phyloP scores from a whole-genome alignment of 2,113 vertebrate genomes.

The human region DNA sequence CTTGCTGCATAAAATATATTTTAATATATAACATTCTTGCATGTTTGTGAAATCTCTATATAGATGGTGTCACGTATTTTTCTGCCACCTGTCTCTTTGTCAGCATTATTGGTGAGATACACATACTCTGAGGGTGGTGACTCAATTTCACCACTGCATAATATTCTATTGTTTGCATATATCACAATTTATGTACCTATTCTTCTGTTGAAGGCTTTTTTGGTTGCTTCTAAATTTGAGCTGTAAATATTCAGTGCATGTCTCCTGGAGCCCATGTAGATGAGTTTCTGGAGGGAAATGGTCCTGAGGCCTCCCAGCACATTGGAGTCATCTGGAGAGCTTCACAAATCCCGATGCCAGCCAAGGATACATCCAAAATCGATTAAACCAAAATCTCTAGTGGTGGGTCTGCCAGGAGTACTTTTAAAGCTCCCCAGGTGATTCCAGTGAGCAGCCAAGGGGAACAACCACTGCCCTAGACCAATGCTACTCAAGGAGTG shows the following conservation, averaged over 20 bases:
- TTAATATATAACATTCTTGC: background rate
- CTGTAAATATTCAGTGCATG: background rate
- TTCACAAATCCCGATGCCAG: background rate
- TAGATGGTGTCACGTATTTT: background rate
- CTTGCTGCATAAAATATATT: conserved; percentile 41
- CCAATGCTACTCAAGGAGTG: background rate
- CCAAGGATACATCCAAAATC: background rate
- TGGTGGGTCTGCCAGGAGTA: rapidly evolving
- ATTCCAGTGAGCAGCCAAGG: background rate
- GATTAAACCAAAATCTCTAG: background rate
- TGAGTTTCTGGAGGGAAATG: background rate
- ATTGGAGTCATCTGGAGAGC: background rate
- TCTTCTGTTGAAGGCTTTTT: background rate
- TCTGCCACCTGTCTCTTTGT: conserved; percentile 22
- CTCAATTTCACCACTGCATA: background rate
- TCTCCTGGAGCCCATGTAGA: background rate
- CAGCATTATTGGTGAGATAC: background rate
- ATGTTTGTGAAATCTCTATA: background rate
- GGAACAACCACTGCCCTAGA: background rate
- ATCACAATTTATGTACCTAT: background rate
- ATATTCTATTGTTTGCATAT: background rate
- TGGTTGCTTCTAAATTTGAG: background rate
- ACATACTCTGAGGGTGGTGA: background rate
- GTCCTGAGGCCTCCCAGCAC: background rate
- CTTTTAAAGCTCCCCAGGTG: too few relatives aligned